phyloP scores from a whole-genome alignment of 2,888 invertebrate species.

The Polyploca ridens region DNA sequence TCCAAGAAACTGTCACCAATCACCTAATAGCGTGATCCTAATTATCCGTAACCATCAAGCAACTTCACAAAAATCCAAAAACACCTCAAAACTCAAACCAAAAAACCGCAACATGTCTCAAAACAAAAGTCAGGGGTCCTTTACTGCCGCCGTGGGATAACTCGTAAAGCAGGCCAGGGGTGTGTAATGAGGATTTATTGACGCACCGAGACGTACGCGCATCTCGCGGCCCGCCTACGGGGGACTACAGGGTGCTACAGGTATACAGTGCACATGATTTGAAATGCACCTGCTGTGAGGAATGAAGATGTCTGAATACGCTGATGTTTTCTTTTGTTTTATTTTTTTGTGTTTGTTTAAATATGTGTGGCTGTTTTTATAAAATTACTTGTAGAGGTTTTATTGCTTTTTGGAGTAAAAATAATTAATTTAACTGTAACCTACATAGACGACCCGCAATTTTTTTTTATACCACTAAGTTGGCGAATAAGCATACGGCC shows the following conservation, averaged over 20 bases:
- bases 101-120: conserved; percentile 44
- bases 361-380: neutral
- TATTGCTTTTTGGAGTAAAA: too few species aligned
- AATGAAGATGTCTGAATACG: neutral
- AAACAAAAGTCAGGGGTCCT: conserved; percentile 71
- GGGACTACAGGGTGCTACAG: conserved; percentile 23
- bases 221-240: conserved; percentile 40
- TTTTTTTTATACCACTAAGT: too few species aligned
- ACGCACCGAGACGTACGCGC: conserved; percentile 55
- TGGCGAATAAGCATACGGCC: too few species aligned
- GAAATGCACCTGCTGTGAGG: neutral
- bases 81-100: neutral
- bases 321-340: neutral
- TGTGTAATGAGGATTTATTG: conserved; percentile 82
- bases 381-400: too few species aligned
- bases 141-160: conserved; percentile 78
- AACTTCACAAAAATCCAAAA: too few species aligned
- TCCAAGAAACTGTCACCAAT: too few species aligned
- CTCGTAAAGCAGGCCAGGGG: conserved; percentile 68
- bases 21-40: too few species aligned
- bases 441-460: too few species aligned
- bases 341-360: neutral
- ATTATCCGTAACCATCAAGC: too few species aligned
- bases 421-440: too few species aligned
- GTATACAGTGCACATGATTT: conserved; percentile 1